Base-by-base conservation (phyloP, 2,888 invertebrate genomes). In the Tigriopus californicus region DNA sequence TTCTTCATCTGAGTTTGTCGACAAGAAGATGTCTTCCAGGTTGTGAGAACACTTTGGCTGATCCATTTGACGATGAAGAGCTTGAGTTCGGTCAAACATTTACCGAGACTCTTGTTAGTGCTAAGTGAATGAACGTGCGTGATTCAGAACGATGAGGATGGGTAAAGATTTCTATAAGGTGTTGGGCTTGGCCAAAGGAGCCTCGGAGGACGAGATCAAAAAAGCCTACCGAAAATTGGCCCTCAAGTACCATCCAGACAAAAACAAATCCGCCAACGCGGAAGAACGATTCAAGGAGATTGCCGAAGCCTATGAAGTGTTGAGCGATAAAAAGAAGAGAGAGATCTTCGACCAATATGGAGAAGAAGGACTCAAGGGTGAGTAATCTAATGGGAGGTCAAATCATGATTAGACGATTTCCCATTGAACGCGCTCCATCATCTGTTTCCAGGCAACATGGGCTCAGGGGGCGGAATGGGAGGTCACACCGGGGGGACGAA, bases 261-360 rank as follows among this genome's bases (percentile, higher is more conserved):
- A 47, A 66, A 68, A 55, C 65, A 66, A 62, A 63, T 65, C 52
- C 61, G 65, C 42, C 6, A 33, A 24, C 20, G 60, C 60, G 5
- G 54, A 52, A 25, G 60, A 60, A 15, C 18, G 63, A 58, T 82
- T 83, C 68, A 70, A 76, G 2, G 71, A 81, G 20, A 76, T 84
- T 56, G 80, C 79, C 40, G 86, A 86, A 74, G 85, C 87, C 0
- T 88, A 81, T 68, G 86, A 87, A 66, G 81, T 86, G 10, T 73
- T 88, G 25, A 70, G 79, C 1, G 75, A 83, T 69, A 78, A 81
- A 47, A 72, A 79, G 62, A 73, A 72, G 62, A 75, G 84, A 60
- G 82, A 86, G 13, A 79, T 89, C 15, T 92, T 83, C 72, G 89
- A 91, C 71, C 85, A 86, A 67, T 90, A 83, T 71, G 91, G 91